Evolutionary conservation across 2,797 vertebrate genomes (phyloP).

Genomic region (Huso huso): DNA sequence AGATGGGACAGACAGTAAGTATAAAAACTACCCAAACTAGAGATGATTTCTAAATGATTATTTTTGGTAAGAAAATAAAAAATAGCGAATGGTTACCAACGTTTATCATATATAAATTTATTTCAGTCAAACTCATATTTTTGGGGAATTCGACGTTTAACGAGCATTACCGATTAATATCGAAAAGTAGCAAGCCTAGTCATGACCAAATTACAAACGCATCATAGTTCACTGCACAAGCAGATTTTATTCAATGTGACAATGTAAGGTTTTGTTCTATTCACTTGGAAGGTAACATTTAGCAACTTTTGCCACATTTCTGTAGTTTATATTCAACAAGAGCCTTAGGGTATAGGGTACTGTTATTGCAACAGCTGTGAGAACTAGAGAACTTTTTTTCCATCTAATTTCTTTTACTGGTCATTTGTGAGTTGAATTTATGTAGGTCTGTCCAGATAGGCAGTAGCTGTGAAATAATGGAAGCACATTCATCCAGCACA

Average conservation of each 20-base stretch:
- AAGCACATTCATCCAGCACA: neutral
- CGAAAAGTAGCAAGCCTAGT: too few relatives aligned
- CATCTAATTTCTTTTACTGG: conserved; percentile 35
- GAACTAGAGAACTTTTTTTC: conserved; percentile 46
- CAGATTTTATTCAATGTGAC: conserved; percentile 60
- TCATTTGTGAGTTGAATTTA: neutral
- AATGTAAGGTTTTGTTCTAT: conserved; percentile 52
- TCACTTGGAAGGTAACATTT: conserved; percentile 38
- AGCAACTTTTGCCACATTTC: conserved; percentile 52
- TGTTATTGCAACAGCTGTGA: conserved; percentile 19
- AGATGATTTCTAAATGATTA: too few relatives aligned
- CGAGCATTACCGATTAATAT: too few relatives aligned
- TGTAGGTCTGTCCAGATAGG: too few relatives aligned
- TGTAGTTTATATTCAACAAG: conserved; percentile 45
- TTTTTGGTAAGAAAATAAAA: too few relatives aligned
- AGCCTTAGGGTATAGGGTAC: conserved; percentile 16
- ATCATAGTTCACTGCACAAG: conserved; percentile 53
- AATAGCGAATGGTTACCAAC: too few relatives aligned
- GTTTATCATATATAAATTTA: too few relatives aligned
- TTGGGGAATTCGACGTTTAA: too few relatives aligned
- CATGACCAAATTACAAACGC: conserved; percentile 41
- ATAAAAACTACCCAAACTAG: too few relatives aligned
- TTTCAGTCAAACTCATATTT: too few relatives aligned
- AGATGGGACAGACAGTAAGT: too few relatives aligned
- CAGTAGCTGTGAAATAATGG: neutral